Percentiles rank a stretch among this genome's conserved stretches.
Conservation (phyloP, 2,797 vertebrate genomes). For the Synanceia verrucosa region DNA sequence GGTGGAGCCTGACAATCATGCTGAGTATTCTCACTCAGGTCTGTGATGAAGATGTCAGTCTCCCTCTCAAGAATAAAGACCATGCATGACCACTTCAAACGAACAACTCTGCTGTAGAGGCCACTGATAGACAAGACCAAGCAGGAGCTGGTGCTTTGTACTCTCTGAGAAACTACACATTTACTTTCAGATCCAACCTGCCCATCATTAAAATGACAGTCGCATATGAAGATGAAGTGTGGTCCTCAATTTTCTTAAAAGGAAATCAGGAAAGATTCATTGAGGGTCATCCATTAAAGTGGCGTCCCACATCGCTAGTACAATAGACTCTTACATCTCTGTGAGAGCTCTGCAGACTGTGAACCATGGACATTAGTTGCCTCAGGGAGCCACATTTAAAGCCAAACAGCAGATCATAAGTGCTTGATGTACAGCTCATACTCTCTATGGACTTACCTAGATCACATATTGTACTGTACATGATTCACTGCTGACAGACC, state of each 20-base stretch:
- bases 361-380: constrained; percentile 45
- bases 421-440: constrained; percentile 35
- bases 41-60: constrained; percentile 50
- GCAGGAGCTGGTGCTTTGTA: constrained; percentile 23
- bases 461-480: constrained; percentile 5
- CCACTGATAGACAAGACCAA: no score
- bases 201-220: constrained; percentile 41
- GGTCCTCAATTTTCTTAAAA: constrained; percentile 50
- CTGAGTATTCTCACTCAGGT: constrained; percentile 24
- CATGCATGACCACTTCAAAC: constrained; percentile 32
- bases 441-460: constrained; percentile 17
- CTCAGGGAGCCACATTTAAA: constrained; percentile 25
- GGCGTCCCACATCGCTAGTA: constrained; percentile 37
- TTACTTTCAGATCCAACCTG: constrained; percentile 42
- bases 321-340: constrained; percentile 62
- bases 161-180: constrained; percentile 43
- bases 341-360: constrained; percentile 33
- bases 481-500: constrained; percentile 30
- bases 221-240: constrained; percentile 31
- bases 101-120: no score
- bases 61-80: constrained; percentile 48
- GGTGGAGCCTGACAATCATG: constrained; percentile 45
- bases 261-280: constrained; percentile 54
- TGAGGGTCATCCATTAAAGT: constrained; percentile 55
- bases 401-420: constrained; percentile 45